Percentiles rank a stretch among this genome's conserved stretches.
These are phyloP conservation scores for Geopemphigus sp. DNA, from an alignment of 1,140 invertebrate genomes.

Conservation along the genomic window DNA sequence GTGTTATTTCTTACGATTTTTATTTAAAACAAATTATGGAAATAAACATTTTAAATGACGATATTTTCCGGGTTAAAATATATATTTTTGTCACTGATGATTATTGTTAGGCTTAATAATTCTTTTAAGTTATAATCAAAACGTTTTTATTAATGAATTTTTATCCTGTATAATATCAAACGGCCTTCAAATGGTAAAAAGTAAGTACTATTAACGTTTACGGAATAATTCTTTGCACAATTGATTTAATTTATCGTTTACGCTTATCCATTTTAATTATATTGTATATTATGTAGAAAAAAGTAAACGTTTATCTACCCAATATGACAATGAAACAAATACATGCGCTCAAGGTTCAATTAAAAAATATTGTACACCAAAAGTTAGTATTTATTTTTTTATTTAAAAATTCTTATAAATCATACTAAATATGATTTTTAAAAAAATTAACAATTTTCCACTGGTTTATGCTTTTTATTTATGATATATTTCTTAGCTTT, in stretches of 20 bases:
- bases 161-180: not conserved
- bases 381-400: conserved; percentile 5
- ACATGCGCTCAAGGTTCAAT: not conserved
- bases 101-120: not conserved
- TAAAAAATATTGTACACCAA: conserved; percentile 34
- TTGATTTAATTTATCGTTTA: not conserved
- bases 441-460: too few relatives aligned
- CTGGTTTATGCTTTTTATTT: not conserved
- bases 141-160: not conserved
- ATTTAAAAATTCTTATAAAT: not conserved
- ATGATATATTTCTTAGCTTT: not conserved
- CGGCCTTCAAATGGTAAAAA: conserved; percentile 34
- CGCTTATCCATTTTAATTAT: not conserved
- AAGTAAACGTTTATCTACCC: not conserved
- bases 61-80: not conserved
- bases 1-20: conserved; percentile 10
- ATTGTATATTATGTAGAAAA: conserved; percentile 10
- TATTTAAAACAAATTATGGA: not conserved
- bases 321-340: not conserved
- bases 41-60: too few relatives aligned
- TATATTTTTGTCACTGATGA: not conserved
- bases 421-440: not conserved
- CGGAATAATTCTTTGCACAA: not conserved
- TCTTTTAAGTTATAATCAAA: not conserved
- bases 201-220: not conserved